phyloP scores from a whole-genome alignment of 1,140 invertebrate species.

The Stenopsyche tienmushanensis region DNA sequence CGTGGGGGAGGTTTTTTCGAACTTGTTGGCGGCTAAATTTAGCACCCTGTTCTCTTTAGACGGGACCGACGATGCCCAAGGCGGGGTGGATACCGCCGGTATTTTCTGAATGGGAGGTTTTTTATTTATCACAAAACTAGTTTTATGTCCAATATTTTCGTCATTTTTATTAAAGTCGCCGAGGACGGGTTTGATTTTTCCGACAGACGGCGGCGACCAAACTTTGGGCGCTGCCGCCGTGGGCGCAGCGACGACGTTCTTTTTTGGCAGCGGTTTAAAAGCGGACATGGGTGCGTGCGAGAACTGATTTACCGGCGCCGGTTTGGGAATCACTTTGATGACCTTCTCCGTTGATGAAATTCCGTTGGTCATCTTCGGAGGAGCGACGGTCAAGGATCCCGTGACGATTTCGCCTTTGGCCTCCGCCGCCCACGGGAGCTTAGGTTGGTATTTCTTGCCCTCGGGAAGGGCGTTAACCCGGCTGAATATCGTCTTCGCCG shows the following conservation, averaged over 20 bases:
- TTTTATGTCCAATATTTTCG: conserved; percentile 14
- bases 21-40: conserved; percentile 51
- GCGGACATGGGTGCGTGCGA: conserved; percentile 71
- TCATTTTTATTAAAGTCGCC: conserved; percentile 17
- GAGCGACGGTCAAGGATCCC: conserved; percentile 51
- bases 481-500: conserved; percentile 24
- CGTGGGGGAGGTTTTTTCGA: conserved; percentile 48
- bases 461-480: conserved; percentile 7
- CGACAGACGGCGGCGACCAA: conserved; percentile 53
- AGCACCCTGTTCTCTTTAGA: conserved; percentile 49
- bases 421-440: conserved; percentile 50
- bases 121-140: conserved; percentile 24
- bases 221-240: conserved; percentile 45
- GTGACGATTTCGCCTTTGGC: conserved; percentile 46
- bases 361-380: conserved; percentile 42
- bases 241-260: conserved; percentile 47
- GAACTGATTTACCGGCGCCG: conserved; percentile 65
- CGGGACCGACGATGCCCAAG: conserved; percentile 45
- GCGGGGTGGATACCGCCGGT: conserved; percentile 41
- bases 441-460: conserved; percentile 43
- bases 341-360: conserved; percentile 17
- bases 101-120: conserved; percentile 29
- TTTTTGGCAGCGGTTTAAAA: conserved; percentile 61
- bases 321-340: conserved; percentile 53
- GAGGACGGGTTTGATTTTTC: conserved; percentile 44